Evolutionary conservation across 1,140 invertebrate species (phyloP).

Genomic region (Telenomus remus): DNA sequence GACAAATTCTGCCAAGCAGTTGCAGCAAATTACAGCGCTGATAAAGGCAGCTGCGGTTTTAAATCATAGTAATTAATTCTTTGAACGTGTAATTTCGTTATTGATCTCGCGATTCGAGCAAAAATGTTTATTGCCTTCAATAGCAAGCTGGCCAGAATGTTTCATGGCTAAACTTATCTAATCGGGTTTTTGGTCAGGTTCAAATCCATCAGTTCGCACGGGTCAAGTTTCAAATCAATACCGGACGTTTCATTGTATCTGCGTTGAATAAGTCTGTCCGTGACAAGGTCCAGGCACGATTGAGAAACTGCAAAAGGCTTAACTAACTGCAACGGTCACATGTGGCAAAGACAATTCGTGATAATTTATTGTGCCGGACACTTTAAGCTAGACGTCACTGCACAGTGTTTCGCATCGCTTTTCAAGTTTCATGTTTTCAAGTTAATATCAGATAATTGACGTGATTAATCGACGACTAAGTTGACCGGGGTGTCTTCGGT

Average conservation of each 20-base stretch:
- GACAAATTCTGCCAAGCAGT: constrained; percentile 6
- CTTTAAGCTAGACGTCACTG: too few species aligned
- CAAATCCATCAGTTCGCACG: constrained; percentile 1
- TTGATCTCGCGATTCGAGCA: neutral
- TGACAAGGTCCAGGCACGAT: neutral
- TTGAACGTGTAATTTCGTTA: constrained; percentile 15
- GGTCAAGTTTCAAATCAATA: constrained; percentile 22
- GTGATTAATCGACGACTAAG: too few species aligned
- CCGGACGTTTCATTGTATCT: neutral
- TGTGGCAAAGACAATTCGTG: too few species aligned
- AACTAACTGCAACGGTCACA: too few species aligned
- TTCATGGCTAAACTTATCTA: constrained; percentile 3
- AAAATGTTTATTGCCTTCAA: constrained; percentile 10
- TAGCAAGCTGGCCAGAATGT: neutral
- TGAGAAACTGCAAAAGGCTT: neutral
- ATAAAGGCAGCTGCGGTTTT: constrained; percentile 4
- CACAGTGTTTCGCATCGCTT: constrained; percentile 25
- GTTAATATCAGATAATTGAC: too few species aligned
- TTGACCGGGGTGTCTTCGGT: too few species aligned
- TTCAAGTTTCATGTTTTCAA: too few species aligned
- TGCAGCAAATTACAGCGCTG: constrained; percentile 3
- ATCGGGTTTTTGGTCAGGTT: constrained; percentile 10
- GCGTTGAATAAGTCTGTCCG: neutral
- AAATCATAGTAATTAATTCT: constrained; percentile 23
- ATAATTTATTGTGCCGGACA: neutral